phyloP scores from a whole-genome alignment of 1,140 invertebrate genomes.

The Trichonephila clavata region DNA sequence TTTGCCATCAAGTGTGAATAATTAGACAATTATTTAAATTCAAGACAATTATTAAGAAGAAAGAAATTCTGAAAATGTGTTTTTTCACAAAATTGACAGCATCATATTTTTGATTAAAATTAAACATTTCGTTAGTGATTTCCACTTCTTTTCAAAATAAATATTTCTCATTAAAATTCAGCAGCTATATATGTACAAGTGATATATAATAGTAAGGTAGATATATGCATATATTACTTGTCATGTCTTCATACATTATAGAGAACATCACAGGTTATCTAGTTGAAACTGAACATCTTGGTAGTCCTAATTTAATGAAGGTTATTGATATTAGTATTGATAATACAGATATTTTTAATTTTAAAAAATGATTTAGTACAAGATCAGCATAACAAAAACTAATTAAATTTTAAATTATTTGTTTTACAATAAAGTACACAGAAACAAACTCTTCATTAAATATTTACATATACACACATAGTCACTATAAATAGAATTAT shows the following conservation, averaged over 20 bases:
- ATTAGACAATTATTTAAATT: background rate
- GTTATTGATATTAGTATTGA: background rate
- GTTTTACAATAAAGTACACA: no score
- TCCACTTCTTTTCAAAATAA: background rate
- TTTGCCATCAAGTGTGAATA: background rate
- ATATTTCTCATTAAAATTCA: background rate
- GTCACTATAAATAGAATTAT: no score
- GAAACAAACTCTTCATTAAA: no score
- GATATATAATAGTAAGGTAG: background rate
- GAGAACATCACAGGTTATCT: conserved; percentile 56
- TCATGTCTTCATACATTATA: background rate
- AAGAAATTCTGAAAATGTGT: background rate
- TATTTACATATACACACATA: no score
- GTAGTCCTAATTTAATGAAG: conserved; percentile 60
- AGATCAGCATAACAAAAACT: no score
- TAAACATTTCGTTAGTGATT: background rate
- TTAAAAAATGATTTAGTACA: no score
- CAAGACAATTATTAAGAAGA: no score
- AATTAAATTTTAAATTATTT: no score
- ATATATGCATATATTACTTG: conserved; percentile 19
- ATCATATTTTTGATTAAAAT: background rate
- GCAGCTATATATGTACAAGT: background rate
- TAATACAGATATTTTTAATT: no score
- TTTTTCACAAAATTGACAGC: background rate
- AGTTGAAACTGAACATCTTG: conserved; percentile 67